These are phyloP conservation scores for Scomber scombrus DNA, from an alignment of 2,113 vertebrate genomes.

Conservation along the genomic window DNA sequence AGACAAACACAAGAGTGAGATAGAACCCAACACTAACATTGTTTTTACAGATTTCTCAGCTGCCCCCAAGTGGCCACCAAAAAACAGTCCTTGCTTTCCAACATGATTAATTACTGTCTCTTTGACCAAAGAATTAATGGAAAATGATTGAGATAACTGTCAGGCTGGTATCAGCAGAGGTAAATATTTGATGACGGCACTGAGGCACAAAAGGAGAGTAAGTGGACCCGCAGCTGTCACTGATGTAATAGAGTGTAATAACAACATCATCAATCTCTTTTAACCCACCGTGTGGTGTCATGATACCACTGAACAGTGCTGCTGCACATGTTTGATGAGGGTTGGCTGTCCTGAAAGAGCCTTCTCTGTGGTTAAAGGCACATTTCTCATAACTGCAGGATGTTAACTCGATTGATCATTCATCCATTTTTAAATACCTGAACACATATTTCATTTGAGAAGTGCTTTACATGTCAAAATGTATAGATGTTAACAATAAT, in stretches of 20 bases:
- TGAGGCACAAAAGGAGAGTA: constrained; percentile 7
- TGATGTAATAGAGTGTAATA: constrained; percentile 50
- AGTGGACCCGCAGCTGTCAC: constrained; percentile 27
- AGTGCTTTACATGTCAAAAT: background rate
- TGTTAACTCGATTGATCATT: too few species aligned
- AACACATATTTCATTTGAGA: background rate
- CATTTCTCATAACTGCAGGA: background rate
- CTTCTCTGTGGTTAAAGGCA: too few species aligned
- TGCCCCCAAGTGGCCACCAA: background rate
- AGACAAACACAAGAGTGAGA: too few species aligned
- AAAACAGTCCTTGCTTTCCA: background rate
- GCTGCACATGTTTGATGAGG: background rate
- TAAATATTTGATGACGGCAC: constrained; percentile 41
- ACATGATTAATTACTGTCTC: background rate
- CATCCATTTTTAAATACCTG: too few species aligned
- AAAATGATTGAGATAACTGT: constrained; percentile 2
- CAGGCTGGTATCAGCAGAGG: constrained; percentile 5
- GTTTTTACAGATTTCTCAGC: background rate
- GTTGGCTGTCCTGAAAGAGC: background rate
- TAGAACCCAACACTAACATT: too few species aligned
- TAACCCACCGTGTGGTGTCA: constrained; percentile 15
- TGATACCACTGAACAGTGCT: background rate
- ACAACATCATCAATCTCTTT: constrained; percentile 15
- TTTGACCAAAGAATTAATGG: background rate
- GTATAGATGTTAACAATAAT: background rate